Evolutionary conservation across 2,113 vertebrate genomes (phyloP).

Genomic region (Cyphomyrus discorhynchus): DNA sequence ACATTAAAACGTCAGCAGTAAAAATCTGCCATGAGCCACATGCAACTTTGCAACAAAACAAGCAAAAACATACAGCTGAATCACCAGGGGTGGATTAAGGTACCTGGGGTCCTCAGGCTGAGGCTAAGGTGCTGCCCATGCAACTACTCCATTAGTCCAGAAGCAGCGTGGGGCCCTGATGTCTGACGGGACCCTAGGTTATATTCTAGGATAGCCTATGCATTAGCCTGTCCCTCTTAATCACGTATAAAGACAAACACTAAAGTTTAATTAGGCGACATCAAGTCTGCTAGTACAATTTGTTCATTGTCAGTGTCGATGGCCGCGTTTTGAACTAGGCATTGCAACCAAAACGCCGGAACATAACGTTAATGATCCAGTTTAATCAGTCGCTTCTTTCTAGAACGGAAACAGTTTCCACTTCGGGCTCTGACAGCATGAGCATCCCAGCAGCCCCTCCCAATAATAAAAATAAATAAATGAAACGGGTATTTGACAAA

Average conservation of each 20-base stretch:
- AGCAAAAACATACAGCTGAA: background rate
- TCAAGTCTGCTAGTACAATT: constrained; percentile 5
- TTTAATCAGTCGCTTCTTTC: background rate
- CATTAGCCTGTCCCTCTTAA: background rate
- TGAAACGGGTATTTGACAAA: background rate
- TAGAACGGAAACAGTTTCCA: constrained; percentile 13
- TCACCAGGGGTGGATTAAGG: background rate
- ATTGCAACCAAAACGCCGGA: background rate
- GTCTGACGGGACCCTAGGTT: background rate
- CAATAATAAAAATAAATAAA: background rate
- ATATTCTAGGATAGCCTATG: background rate
- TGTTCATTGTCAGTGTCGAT: background rate
- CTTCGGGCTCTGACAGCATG: background rate
- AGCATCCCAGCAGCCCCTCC: background rate
- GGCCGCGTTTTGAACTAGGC: background rate
- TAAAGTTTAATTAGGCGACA: constrained; percentile 1
- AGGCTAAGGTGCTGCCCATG: background rate
- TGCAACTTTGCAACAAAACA: background rate
- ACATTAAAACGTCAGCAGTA: background rate
- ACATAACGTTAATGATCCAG: background rate
- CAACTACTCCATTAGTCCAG: background rate
- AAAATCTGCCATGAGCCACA: background rate
- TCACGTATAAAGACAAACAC: background rate
- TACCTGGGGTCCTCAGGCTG: background rate
- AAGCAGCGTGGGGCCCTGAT: background rate